Base-by-base conservation (phyloP, 2,113 vertebrate genomes). In the Azemiops feae region DNA sequence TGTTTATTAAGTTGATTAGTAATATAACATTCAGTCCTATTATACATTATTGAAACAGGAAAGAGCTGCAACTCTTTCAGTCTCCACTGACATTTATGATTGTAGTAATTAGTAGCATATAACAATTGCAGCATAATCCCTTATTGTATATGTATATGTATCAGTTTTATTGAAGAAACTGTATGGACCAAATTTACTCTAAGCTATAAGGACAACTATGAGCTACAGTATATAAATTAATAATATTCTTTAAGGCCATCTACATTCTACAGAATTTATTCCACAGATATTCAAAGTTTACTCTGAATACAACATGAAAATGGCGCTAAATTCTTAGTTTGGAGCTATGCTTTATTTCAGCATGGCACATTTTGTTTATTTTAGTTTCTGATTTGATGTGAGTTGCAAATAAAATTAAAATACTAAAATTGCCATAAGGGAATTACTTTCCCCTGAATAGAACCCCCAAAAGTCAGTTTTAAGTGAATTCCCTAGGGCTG, bases 371-470 rank as follows among this genome's bases (percentile, higher is more conserved):
- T 92, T 88, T 39, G 16, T 0, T 60, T 4, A 57, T 25, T 91
- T 90, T 94, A 53, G 34, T 58, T 43, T 43, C 0, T 93, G 60
- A 90, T 95, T 96, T 57, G 52, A 93, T 89, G 47, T 93, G 88
- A 95, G 34, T 86, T 96, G 93, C 95, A 96, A 96, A 92, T 88
- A 47, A 96, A 94, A 1, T 94, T 93, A 85, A 96, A 96, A 57
- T 27, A 96, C 95, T 96, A 74, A 92, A 95, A 88, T 89, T 47
- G 23, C 94, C 91, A 88, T 89, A 60, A 85, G 90, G 12, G 85
- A 60, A 7, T 23, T 22, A 16, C 22, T 87, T 89, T 2, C 91
- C 74, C 86, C 91, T 85, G 4, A 85, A 90, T 87, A 54, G 5
- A 93, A 43, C 54, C 34, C 30, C n/a, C 92, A 0, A 91, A 92